Percentiles rank a stretch among this genome's conserved stretches.
Conservation (phyloP, 2,888 invertebrate species). For the Seira ritae region DNA sequence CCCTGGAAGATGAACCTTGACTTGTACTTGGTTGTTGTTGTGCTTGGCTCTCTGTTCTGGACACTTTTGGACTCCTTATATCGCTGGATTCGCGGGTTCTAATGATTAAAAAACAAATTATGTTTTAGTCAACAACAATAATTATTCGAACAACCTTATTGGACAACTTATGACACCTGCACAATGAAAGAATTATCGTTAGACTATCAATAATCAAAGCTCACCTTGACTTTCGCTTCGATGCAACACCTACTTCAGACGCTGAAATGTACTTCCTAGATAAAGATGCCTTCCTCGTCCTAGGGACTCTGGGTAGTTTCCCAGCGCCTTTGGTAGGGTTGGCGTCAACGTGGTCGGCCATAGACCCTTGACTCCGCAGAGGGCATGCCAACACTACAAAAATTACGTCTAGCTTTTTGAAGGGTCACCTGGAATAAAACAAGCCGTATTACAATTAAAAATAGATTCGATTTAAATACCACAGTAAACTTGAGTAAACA, state of each 20-base stretch:
- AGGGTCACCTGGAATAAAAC: constrained; percentile 51
- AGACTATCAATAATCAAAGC: background rate
- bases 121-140: background rate
- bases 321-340: constrained; percentile 74
- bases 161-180: background rate
- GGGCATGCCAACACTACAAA: constrained; percentile 74
- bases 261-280: constrained; percentile 56
- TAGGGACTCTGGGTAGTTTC: constrained; percentile 74
- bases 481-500: background rate
- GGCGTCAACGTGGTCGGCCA: constrained; percentile 74
- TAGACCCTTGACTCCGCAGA: constrained; percentile 76
- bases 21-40: constrained; percentile 27
- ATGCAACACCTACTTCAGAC: constrained; percentile 58
- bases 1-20: constrained; percentile 21
- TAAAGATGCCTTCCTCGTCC: constrained; percentile 69
- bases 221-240: constrained; percentile 65
- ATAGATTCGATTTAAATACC: background rate
- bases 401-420: constrained; percentile 57
- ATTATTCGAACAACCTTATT: background rate
- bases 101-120: background rate
- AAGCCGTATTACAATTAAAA: background rate
- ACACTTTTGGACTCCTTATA: constrained; percentile 55
- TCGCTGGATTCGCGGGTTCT: constrained; percentile 55
- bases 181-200: background rate
- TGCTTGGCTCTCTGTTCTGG: constrained; percentile 38